phyloP scores from a whole-genome alignment of 2,888 invertebrate species.

The Amphipoea lucens region DNA sequence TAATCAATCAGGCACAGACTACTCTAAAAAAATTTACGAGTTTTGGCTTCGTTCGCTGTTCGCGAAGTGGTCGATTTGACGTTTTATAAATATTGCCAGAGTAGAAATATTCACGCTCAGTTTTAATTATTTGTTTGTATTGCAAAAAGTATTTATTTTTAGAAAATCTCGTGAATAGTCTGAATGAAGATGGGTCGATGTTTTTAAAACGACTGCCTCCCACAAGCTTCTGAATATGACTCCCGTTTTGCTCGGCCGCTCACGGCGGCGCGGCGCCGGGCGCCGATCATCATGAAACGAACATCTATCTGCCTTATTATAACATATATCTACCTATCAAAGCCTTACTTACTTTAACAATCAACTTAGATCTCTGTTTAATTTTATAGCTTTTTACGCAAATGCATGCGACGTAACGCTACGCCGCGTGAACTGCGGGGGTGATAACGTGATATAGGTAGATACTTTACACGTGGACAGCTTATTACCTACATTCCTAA shows the following conservation, averaged over 20 bases:
- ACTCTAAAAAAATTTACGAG: conserved; percentile 22
- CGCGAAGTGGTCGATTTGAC: conserved; percentile 63
- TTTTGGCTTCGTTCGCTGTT: conserved; percentile 21
- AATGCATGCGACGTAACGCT: not conserved
- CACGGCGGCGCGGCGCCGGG: conserved; percentile 19
- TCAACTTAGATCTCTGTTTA: conserved; percentile 5
- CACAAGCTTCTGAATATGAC: conserved; percentile 75
- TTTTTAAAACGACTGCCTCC: conserved; percentile 71
- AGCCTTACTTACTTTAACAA: conserved; percentile 11
- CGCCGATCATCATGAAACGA: conserved; percentile 28
- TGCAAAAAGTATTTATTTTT: not conserved
- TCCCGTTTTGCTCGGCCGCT: conserved; percentile 63
- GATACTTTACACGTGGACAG: not conserved
- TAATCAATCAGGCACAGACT: conserved; percentile 15
- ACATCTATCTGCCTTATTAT: not conserved
- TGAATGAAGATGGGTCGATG: conserved; percentile 9
- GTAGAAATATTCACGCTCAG: conserved; percentile 48
- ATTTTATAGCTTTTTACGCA: not conserved
- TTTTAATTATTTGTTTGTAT: conserved; percentile 15
- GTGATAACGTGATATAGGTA: not conserved
- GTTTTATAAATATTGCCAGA: conserved; percentile 65
- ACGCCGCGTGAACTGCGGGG: not conserved
- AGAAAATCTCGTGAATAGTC: conserved; percentile 6
- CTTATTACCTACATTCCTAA: not conserved
- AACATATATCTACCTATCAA: conserved; percentile 6